These are phyloP conservation scores for Anthophora plumipes DNA, from an alignment of 2,888 invertebrate genomes.

Conservation along the genomic window DNA sequence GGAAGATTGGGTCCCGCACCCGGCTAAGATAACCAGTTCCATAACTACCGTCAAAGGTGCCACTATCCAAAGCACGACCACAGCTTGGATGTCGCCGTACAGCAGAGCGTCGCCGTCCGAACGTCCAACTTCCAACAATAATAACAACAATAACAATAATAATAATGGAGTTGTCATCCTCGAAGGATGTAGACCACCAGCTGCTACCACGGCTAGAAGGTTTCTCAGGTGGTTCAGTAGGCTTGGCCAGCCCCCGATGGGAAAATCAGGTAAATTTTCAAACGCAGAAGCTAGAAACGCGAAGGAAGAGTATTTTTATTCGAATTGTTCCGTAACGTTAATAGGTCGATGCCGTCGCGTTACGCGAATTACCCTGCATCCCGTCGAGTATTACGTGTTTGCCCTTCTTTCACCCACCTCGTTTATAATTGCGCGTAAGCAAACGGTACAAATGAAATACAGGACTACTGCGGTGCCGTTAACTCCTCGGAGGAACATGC, in stretches of 20 bases:
- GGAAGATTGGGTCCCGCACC: slow-evolving; percentile 80
- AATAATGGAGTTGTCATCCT: slow-evolving; percentile 79
- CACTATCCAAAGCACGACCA: slow-evolving; percentile 77
- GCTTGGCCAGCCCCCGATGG: slow-evolving; percentile 86
- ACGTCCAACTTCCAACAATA: slow-evolving; percentile 66
- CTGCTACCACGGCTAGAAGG: slow-evolving; percentile 85
- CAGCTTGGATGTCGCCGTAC: slow-evolving; percentile 81
- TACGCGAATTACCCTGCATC: too few species aligned
- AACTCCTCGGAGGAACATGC: too few species aligned
- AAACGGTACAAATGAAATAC: too few species aligned
- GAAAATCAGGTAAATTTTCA: slow-evolving; percentile 83
- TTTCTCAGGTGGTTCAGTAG: slow-evolving; percentile 86
- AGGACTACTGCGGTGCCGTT: too few species aligned
- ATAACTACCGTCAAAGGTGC: slow-evolving; percentile 79
- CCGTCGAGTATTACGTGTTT: not conserved
- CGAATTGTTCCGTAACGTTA: too few species aligned
- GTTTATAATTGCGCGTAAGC: too few species aligned
- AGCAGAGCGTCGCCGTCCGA: slow-evolving; percentile 72
- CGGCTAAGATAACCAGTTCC: slow-evolving; percentile 79
- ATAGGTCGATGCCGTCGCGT: not conserved
- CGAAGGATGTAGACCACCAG: slow-evolving; percentile 79
- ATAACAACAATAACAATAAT: slow-evolving; percentile 67
- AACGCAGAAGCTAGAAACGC: too few species aligned
- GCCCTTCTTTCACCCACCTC: not conserved
- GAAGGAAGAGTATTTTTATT: too few species aligned